Percentiles rank a stretch among this genome's conserved stretches.
These are phyloP conservation scores for Xiphophorus birchmanni DNA, from an alignment of 2,797 vertebrate species.

Conservation along the genomic window DNA sequence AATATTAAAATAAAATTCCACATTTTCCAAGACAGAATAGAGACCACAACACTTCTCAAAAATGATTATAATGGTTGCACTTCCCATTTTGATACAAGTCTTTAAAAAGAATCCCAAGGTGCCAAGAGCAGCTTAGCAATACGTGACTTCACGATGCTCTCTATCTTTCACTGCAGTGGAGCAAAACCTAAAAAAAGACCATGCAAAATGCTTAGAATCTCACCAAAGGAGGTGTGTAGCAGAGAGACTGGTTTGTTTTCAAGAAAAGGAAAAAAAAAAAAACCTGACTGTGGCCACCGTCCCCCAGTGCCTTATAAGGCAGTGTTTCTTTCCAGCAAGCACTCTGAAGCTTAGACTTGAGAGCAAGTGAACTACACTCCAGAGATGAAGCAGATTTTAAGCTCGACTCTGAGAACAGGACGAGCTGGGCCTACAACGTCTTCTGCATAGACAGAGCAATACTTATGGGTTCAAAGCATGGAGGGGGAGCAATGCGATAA, in stretches of 20 bases:
- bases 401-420: conserved; percentile 34
- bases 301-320: conserved; percentile 85
- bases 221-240: conserved; percentile 73
- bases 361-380: conserved; percentile 63
- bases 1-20: neutral
- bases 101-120: conserved; percentile 8
- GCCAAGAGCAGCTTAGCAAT: neutral
- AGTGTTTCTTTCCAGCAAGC: conserved; percentile 81
- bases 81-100: neutral
- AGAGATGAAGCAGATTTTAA: conserved; percentile 59
- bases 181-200: conserved; percentile 55
- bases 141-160: neutral
- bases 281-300: conserved; percentile 77
- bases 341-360: conserved; percentile 59
- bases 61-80: neutral
- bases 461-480: conserved; percentile 4
- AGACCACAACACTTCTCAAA: neutral
- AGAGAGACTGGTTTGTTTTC: conserved; percentile 75
- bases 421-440: conserved; percentile 35
- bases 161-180: conserved; percentile 57
- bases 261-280: conserved; percentile 56
- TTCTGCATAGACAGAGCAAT: conserved; percentile 13
- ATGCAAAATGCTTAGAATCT: conserved; percentile 51
- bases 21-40: neutral
- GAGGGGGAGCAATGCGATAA: neutral